Base-by-base conservation (phyloP, 2,888 invertebrate genomes). In the Helobdella robusta region DNA sequence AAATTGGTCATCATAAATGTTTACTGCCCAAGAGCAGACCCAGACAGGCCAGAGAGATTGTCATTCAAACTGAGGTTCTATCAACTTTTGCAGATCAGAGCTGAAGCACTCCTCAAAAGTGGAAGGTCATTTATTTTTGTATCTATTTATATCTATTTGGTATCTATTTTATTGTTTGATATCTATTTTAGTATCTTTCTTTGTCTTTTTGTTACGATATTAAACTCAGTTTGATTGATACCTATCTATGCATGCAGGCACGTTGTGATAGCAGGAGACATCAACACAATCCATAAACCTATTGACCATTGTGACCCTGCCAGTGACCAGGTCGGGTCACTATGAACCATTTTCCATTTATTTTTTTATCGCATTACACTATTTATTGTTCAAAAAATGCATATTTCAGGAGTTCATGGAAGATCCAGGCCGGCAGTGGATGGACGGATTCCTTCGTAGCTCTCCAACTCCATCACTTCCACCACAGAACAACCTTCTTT, bases 251-350 rank as follows among this genome's bases (percentile, higher is more conserved):
- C 18, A 30, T 74, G 64, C 72, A 80, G 80, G 66, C 77, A 79
- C 71, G 82, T 83, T n/a, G 74, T 83, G 20, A 76, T 83, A 32
- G 72, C 81, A 4, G 83, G 83, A 15, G 83, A 83, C 70, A 72
- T 83, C 23, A 83, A 83, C 73, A 78, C 77, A 3, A 74, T 77
- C 15, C 82, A 82, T 68, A 76, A 73, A 69, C 68, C 68, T n/a
- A 76, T 82, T 48, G 83, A 83, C 71, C 77, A 78, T 68, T 81
- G 81, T 76, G 80, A 83, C 64, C 78, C 81, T n/a, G 74, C 74
- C n/a, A 72, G 74, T 59, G 73, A 72, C 67, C 48, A 67, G 62
- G 75, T 76, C 62, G 66, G 67, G 60, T 56, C 15, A 30, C n/a
- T 58, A 32, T 60, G 11, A n/a, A 40, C 50, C 5, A 6, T 6